Percentiles rank a stretch among this genome's conserved stretches.
Conservation (phyloP, 2,113 vertebrate genomes). For the Alligator mississippiensis region DNA sequence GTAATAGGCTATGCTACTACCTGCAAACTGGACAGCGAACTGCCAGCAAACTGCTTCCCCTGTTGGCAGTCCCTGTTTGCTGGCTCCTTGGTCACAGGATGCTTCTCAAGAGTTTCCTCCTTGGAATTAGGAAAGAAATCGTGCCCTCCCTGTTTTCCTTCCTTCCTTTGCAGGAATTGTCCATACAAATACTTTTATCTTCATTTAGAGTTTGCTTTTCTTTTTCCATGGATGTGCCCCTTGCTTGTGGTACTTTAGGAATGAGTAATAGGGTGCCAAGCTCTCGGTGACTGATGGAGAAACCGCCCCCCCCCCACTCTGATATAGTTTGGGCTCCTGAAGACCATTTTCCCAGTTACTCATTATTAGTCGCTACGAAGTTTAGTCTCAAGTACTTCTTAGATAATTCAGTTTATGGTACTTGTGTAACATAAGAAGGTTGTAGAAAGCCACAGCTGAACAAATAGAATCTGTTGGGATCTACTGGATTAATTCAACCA, state of each 20-base stretch:
- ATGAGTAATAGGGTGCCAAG: not conserved
- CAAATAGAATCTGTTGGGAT: slow-evolving; percentile 51
- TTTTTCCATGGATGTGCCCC: not conserved
- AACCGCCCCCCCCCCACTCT: not conserved
- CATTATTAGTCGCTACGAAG: slow-evolving; percentile 27
- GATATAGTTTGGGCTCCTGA: slow-evolving; percentile 51
- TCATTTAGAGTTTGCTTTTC: not conserved
- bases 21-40: too few relatives aligned
- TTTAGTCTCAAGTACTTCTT: not conserved
- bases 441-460: slow-evolving; percentile 51
- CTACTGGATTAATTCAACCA: slow-evolving; percentile 15
- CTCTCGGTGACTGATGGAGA: not conserved
- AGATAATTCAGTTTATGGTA: slow-evolving; percentile 66
- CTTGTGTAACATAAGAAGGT: not conserved
- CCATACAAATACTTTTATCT: not conserved
- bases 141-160: not conserved
- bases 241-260: not conserved
- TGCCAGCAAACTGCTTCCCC: fast-evolving
- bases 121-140: not conserved
- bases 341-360: slow-evolving; percentile 59
- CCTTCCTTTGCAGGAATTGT: not conserved
- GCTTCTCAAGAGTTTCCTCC: not conserved
- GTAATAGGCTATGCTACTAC: too few relatives aligned
- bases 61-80: not conserved
- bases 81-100: fast-evolving